These are phyloP conservation scores for Bombus superbus DNA, from an alignment of 1,140 invertebrate genomes.

Conservation along the genomic window DNA sequence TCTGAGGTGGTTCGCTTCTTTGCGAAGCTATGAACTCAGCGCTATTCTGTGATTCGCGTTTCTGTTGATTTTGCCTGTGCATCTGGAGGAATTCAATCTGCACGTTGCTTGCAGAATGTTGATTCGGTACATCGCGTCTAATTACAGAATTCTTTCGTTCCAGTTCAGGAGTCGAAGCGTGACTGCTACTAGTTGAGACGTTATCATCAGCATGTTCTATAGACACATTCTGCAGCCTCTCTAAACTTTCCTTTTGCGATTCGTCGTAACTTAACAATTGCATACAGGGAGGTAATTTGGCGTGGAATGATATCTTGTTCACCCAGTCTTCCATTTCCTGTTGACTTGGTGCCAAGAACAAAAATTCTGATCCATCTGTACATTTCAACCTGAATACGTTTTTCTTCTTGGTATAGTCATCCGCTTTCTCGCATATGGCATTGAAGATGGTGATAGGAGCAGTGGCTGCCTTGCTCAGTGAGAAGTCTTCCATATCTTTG, in stretches of 20 bases:
- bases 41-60: constrained; percentile 59
- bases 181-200: constrained; percentile 80
- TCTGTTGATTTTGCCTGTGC: constrained; percentile 77
- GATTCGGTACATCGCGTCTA: constrained; percentile 72
- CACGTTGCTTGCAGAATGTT: constrained; percentile 68
- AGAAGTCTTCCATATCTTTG: constrained; percentile 96
- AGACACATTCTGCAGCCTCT: constrained; percentile 73
- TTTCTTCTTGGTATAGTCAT: constrained; percentile 97
- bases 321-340: constrained; percentile 96
- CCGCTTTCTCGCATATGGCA: constrained; percentile 91
- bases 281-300: constrained; percentile 93
- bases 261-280: constrained; percentile 93
- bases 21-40: constrained; percentile 63
- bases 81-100: constrained; percentile 78
- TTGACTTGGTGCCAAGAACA: constrained; percentile 90
- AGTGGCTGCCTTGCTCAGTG: constrained; percentile 92
- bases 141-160: constrained; percentile 81
- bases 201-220: constrained; percentile 76
- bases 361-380: constrained; percentile 95
- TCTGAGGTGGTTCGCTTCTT: constrained; percentile 65
- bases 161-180: constrained; percentile 82
- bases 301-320: constrained; percentile 96
- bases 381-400: constrained; percentile 95
- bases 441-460: constrained; percentile 96
- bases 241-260: constrained; percentile 80